Evolutionary conservation across 2,888 invertebrate genomes (phyloP).

Genomic region (Drosophila rubida): DNA sequence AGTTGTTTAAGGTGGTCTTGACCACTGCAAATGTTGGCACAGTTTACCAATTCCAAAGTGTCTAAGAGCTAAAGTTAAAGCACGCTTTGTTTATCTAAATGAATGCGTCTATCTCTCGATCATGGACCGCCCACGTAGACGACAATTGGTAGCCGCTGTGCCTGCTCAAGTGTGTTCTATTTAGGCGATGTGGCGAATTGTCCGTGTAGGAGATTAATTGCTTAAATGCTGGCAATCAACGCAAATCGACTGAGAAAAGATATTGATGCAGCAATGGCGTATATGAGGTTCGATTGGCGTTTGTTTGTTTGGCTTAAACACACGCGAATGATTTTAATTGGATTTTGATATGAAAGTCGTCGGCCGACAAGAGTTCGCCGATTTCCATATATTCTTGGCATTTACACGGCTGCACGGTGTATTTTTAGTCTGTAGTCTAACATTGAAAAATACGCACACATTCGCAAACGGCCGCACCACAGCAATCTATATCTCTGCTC

Average conservation of each 20-base stretch:
- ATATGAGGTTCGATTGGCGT: slow-evolving; percentile 39
- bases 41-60: not conserved
- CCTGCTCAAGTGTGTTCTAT: slow-evolving; percentile 14
- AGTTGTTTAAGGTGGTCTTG: too few species aligned
- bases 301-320: slow-evolving; percentile 61
- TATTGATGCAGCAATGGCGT: slow-evolving; percentile 27
- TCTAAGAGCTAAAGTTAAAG: too few species aligned
- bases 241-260: not conserved
- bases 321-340: slow-evolving; percentile 72
- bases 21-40: too few species aligned
- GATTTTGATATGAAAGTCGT: slow-evolving; percentile 67
- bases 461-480: too few species aligned
- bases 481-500: slow-evolving; percentile 2
- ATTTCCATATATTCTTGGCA: slow-evolving; percentile 48
- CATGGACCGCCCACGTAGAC: too few species aligned
- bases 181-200: slow-evolving; percentile 1
- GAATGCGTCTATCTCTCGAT: too few species aligned
- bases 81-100: too few species aligned
- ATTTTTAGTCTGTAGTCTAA: slow-evolving; percentile 69
- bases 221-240: slow-evolving; percentile 2
- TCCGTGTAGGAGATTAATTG: slow-evolving; percentile 17
- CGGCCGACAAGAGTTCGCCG: slow-evolving; percentile 34
- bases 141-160: too few species aligned
- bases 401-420: slow-evolving; percentile 60
- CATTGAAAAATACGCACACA: slow-evolving; percentile 58